Evolutionary conservation across 2,888 invertebrate species (phyloP), one percentile per base, ranked within the genome.

Genomic region (Auanema sp.): DNA sequence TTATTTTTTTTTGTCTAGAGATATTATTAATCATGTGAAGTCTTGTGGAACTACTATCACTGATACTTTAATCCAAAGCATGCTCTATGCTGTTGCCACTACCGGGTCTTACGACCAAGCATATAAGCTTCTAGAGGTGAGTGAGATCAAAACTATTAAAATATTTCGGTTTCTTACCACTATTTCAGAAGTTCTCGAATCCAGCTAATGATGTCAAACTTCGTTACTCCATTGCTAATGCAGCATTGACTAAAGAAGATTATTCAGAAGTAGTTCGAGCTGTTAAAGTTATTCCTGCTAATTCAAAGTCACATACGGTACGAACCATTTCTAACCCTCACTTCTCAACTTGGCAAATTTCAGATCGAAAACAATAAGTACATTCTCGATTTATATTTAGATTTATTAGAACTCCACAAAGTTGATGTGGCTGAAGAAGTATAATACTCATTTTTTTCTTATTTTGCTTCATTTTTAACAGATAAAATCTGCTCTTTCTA

Each of bases 21-120:
- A 60, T 33, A 60, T 60, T 2, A 60, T 60, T 24, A 60, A 55
- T 43, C 49, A 60, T 42, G 47, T 53, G 53, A 60, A 60, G 16
- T 40, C 21, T 1, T 55, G 43, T 1, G 44, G 33, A 43, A 53
- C 47, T 33, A 14, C n/a, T 25, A 54, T 60, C 11, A 40, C 42
- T 18, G 60, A 55, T 21, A 47, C 25, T 44, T 16, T 54, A 2
- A 54, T 54, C 21, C 44, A 23, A 21, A 14, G 33, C n/a, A 21
- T 60, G 33, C 14, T 60, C 1, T 54, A 60, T 42, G 41, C 54
- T 44, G 10, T 60, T 24, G 60, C 47, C n/a, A 8, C 23, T 16
- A 42, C 21, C 4, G 55, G 55, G 2, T 41, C 24, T 23, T 14
- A 21, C 5, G 42, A 16, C 0, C 53, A 60, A 23, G 53, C 60